phyloP scores from a whole-genome alignment of 2,113 vertebrate genomes.

The Scomber scombrus region DNA sequence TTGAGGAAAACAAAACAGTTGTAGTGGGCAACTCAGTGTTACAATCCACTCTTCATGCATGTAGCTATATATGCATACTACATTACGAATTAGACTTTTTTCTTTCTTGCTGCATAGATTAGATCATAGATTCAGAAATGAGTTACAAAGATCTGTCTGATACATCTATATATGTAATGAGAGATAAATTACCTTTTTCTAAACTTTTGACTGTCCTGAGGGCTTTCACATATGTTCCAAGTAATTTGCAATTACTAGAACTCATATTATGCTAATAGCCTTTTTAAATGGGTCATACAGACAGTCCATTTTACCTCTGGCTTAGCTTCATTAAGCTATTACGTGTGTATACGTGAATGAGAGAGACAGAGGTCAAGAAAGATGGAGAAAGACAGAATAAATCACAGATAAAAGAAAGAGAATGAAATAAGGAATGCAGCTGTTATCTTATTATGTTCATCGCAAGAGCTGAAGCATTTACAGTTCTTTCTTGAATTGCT shows the following conservation, averaged over 20 bases:
- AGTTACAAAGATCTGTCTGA: not conserved
- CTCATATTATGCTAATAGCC: slow-evolving; percentile 94
- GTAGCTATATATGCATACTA: slow-evolving; percentile 10
- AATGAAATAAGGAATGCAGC: slow-evolving; percentile 4
- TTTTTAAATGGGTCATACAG: slow-evolving; percentile 92
- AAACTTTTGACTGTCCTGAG: slow-evolving; percentile 91
- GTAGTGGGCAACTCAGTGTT: not conserved
- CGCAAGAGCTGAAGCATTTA: slow-evolving; percentile 1
- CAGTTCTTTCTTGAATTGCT: slow-evolving; percentile 54
- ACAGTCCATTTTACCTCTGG: slow-evolving; percentile 84
- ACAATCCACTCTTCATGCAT: slow-evolving; percentile 40
- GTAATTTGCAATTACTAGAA: slow-evolving; percentile 95
- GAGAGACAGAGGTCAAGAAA: not conserved
- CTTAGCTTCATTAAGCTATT: slow-evolving; percentile 80
- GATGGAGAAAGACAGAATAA: not conserved
- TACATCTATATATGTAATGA: slow-evolving; percentile 40
- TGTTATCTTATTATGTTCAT: slow-evolving; percentile 25
- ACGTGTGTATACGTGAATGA: slow-evolving; percentile 15
- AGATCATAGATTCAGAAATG: not conserved
- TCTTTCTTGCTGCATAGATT: too few species aligned
- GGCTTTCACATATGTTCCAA: slow-evolving; percentile 93
- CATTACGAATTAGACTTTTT: not conserved
- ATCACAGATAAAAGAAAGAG: slow-evolving; percentile 25
- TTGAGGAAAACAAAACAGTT: slow-evolving; percentile 54
- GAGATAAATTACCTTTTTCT: slow-evolving; percentile 87